These are phyloP conservation scores for Caretta caretta DNA, from an alignment of 2,113 vertebrate species.

Conservation along the genomic window DNA sequence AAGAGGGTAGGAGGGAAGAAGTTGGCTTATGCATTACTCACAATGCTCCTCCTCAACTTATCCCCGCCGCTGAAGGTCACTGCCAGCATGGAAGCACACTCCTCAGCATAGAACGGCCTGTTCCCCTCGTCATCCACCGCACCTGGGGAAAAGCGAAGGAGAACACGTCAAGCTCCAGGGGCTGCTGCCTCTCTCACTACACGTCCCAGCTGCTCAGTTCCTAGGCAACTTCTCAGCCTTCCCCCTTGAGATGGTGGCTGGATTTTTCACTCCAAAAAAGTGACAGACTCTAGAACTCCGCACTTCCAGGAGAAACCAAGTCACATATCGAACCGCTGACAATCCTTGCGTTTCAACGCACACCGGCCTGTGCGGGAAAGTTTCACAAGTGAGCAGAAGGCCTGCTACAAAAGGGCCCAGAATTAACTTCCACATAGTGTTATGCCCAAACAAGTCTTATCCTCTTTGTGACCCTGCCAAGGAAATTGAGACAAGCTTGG, in stretches of 20 bases:
- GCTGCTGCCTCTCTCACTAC: not conserved
- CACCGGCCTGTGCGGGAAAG: fast-evolving
- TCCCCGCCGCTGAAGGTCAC: conserved; percentile 97
- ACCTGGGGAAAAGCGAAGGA: conserved; percentile 73
- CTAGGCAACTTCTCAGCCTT: not conserved
- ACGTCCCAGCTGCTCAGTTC: not conserved
- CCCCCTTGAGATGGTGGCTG: not conserved
- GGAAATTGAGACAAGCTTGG: not conserved
- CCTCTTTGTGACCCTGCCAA: not conserved
- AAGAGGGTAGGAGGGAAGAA: not conserved
- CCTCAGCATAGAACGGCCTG: conserved; percentile 96
- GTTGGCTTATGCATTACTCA: conserved; percentile 64
- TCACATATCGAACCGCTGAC: no score
- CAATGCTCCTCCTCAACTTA: conserved; percentile 90
- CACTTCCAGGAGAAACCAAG: not conserved
- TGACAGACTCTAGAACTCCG: not conserved
- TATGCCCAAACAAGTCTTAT: not conserved
- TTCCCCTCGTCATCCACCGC: conserved; percentile 93
- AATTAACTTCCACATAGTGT: not conserved
- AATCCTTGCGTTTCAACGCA: not conserved
- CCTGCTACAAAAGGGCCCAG: not conserved
- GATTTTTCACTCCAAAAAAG: not conserved
- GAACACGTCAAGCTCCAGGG: fast-evolving
- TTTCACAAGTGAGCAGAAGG: not conserved
- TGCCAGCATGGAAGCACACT: conserved; percentile 96